These are phyloP conservation scores for Zaprionus nigranus DNA, from an alignment of 1,140 invertebrate species.

Conservation along the genomic window DNA sequence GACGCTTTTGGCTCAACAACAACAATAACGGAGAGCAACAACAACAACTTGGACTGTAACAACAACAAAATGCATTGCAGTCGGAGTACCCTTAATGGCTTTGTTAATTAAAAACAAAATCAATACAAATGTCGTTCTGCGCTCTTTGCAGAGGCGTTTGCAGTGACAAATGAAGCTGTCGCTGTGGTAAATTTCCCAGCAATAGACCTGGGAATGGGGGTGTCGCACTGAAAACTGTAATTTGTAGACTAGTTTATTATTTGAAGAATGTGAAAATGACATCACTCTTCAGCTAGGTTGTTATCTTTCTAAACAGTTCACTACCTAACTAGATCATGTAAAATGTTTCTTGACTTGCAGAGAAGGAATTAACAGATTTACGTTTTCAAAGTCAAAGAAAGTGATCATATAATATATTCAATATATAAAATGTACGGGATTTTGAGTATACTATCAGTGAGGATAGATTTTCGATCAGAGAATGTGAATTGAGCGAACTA, in stretches of 20 bases:
- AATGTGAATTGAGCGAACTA: too few species aligned
- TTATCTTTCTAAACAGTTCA: not conserved
- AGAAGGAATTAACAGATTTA: too few species aligned
- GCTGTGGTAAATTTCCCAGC: not conserved
- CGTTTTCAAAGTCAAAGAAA: too few species aligned
- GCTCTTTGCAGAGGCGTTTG: slow-evolving; percentile 10
- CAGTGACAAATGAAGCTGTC: slow-evolving; percentile 35
- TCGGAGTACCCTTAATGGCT: slow-evolving; percentile 71
- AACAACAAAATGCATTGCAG: slow-evolving; percentile 24
- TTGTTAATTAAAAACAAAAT: slow-evolving; percentile 80
- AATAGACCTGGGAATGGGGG: not conserved
- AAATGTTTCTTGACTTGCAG: too few species aligned
- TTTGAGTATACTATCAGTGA: too few species aligned
- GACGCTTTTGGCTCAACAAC: slow-evolving; percentile 32
- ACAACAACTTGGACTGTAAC: slow-evolving; percentile 12
- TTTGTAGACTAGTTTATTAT: not conserved
- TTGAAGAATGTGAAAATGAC: not conserved
- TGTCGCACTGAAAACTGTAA: not conserved
- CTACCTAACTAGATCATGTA: too few species aligned
- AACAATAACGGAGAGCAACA: slow-evolving; percentile 13
- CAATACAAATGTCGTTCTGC: slow-evolving; percentile 54
- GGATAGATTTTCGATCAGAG: too few species aligned
- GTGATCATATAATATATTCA: too few species aligned
- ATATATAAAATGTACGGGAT: too few species aligned
- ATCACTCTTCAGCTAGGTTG: not conserved